Evolutionary conservation across 2,797 vertebrate species (phyloP), one percentile per base, ranked within the genome.

Genomic region (Alauda arvensis): DNA sequence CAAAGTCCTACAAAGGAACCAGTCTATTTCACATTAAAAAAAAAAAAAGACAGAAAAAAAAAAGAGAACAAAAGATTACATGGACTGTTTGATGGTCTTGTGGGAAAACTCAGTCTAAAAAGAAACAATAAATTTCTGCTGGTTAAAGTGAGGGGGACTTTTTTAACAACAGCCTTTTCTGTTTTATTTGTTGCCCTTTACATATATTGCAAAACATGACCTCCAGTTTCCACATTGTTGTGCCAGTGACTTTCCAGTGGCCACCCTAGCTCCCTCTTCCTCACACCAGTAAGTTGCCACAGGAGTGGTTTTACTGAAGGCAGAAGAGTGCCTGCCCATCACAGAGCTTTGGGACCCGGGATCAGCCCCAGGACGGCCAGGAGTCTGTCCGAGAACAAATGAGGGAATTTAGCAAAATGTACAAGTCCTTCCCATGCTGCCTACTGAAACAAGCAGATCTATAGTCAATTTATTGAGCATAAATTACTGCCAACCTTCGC

Each of bases 401-500:
- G 88, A 87, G 83, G 65, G 91, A 95, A 87, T 92, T 95, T 95
- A 94, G 71, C 85, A 89, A 91, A 93, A 92, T 49, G 71, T 89
- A 59, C 61, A 87, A 92, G 93, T 65, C 87, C 83, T 94, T 95
- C 91, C 94, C 91, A 90, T 95, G 94, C 55, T 93, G 71, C 93
- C 77, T 79, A 87, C 91, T 90, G 94, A 93, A 95, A 94, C 88
- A 95, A 94, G 93, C 85, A 87, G 91, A 95, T 94, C 93, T 95
- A 95, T 95, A 95, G 94, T 96, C 96, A 96, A 97, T 97, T 97
- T 97, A 97, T 97, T 96, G 96, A 97, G 96, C 95, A 97, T 97
- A 97, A 97, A 97, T 97, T 97, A 97, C 96, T 97, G 96, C 95
- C 96, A 95, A 78, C 93, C 96, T 96, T 96, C 80, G 59, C 96